Evolutionary conservation across 2,113 vertebrate species (phyloP).

Genomic region (Tinamus guttatus): DNA sequence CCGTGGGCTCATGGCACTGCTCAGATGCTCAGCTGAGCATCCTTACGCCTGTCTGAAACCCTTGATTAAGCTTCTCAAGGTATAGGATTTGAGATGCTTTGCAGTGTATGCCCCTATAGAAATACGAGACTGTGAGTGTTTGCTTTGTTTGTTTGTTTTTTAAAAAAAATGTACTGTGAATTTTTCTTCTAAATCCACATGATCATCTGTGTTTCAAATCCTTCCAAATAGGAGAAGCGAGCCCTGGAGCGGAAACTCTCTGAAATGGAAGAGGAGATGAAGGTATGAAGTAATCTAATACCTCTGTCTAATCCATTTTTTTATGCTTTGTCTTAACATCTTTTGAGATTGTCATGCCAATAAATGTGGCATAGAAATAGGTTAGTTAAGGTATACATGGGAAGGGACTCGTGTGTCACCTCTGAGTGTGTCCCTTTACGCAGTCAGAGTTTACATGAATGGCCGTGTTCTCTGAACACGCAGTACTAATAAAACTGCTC

Average conservation of each 20-base stretch:
- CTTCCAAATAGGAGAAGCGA: slow-evolving; percentile 88
- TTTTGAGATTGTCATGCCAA: background rate
- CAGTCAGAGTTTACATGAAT: background rate
- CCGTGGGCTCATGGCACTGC: background rate
- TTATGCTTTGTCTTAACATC: background rate
- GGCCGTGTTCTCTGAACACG: background rate
- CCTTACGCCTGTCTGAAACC: background rate
- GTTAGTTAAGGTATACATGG: background rate
- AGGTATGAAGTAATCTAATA: slow-evolving; percentile 81
- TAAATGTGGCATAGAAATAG: background rate
- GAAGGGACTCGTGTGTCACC: background rate
- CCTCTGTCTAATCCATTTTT: background rate
- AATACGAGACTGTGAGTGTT: no score
- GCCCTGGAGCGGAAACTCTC: slow-evolving; percentile 93
- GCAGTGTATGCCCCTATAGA: background rate
- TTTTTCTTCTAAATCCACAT: background rate
- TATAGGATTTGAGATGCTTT: background rate
- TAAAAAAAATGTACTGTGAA: background rate
- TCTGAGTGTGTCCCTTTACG: background rate
- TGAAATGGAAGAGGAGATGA: slow-evolving; percentile 96
- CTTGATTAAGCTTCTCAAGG: background rate
- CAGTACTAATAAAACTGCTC: background rate
- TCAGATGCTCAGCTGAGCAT: background rate
- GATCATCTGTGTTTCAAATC: slow-evolving; percentile 22
- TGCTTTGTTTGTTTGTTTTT: background rate